Conservation (phyloP, 2,888 invertebrate genomes). For the Limulus polyphemus region DNA sequence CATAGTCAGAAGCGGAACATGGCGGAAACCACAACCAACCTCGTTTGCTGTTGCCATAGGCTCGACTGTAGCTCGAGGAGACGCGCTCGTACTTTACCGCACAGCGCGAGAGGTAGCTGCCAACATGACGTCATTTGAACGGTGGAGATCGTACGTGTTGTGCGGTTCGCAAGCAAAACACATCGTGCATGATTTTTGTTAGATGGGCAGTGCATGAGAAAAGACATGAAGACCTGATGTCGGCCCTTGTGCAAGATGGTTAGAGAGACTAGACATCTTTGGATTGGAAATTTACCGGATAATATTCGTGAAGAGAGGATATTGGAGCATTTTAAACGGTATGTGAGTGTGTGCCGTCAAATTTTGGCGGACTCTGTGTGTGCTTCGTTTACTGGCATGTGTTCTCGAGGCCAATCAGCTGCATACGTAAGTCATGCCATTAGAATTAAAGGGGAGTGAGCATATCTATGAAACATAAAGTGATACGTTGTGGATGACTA, state of each 20-base stretch:
- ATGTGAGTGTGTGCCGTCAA: conserved; percentile 36
- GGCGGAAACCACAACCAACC: no score
- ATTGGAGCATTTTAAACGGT: conserved; percentile 96
- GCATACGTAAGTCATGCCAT: not conserved
- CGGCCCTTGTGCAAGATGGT: conserved; percentile 73
- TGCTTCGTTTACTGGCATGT: conserved; percentile 11
- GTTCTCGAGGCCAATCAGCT: not conserved
- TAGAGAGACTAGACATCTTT: conserved; percentile 99
- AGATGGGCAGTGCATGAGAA: conserved; percentile 5
- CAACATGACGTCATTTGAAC: conserved; percentile 20
- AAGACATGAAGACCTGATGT: conserved; percentile 45
- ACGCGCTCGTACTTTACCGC: no score
- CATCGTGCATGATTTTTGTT: conserved; percentile 19
- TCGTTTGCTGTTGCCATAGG: no score
- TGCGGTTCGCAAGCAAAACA: conserved; percentile 18
- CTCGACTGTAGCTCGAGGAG: no score
- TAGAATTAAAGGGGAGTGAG: not conserved
- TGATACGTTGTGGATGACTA: no score
- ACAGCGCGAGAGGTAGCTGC: no score
- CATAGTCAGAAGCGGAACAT: no score
- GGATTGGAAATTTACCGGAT: conserved; percentile 99
- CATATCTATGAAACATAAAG: not conserved
- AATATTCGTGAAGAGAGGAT: conserved; percentile 95
- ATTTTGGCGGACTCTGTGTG: conserved; percentile 20
- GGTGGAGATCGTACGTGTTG: conserved; percentile 17